Conservation (phyloP, 2,888 invertebrate species). For the Drosophila longiperda region DNA sequence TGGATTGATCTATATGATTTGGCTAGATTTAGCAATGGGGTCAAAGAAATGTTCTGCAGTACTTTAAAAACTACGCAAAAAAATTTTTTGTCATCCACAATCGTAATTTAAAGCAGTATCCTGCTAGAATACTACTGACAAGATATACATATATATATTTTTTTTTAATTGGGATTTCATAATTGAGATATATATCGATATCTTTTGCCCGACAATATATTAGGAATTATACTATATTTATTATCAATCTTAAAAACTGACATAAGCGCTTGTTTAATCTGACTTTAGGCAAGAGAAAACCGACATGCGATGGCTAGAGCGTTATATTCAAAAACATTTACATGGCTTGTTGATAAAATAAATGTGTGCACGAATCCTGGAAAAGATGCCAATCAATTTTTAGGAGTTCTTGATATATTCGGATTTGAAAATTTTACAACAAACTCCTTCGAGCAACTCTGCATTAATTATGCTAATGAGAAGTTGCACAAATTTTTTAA, state of each 20-base stretch:
- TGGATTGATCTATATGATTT: background rate
- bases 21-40: background rate
- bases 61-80: too few species aligned
- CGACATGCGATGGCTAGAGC: constrained; percentile 97
- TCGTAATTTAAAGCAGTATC: background rate
- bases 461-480: constrained; percentile 97
- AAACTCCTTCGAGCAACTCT: constrained; percentile 97
- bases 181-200: too few species aligned
- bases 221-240: background rate
- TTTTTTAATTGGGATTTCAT: background rate
- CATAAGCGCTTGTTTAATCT: background rate
- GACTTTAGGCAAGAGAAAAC: constrained; percentile 91
- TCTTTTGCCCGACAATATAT: background rate
- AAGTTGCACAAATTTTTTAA: constrained; percentile 98
- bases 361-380: constrained; percentile 96
- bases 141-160: background rate
- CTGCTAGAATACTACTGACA: background rate
- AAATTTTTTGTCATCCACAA: background rate
- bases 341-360: constrained; percentile 96
- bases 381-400: constrained; percentile 90
- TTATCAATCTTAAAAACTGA: background rate
- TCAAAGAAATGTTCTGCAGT: background rate
- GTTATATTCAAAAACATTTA: constrained; percentile 94
- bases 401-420: constrained; percentile 96
- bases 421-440: constrained; percentile 96